Evolutionary conservation across 2,888 invertebrate genomes (phyloP), one percentile per base, ranked within the genome.

Genomic region (Drosophila subsilvestris): DNA sequence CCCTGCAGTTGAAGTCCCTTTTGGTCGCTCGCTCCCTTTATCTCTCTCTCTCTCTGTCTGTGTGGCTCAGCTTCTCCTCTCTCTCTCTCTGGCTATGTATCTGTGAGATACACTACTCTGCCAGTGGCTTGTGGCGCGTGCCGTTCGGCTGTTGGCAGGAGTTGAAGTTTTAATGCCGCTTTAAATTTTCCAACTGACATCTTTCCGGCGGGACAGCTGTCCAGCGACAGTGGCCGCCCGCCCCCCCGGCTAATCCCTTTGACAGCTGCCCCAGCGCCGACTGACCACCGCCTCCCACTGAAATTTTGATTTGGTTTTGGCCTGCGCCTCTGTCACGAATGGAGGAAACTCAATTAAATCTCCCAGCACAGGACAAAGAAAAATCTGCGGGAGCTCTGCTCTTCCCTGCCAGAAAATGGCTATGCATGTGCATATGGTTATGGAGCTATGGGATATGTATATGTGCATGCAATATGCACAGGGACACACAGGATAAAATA

Each of bases 61-160:
- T 37, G 32, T 14, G 32, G 12, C 32, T 37, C 32, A 37, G 32
- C 32, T 5, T 37, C 37, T 37, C 7, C n/a, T 57, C 29, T 14
- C 22, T 53, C 54, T 47, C 51, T n/a, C 51, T 17, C 57, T 51
- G 44, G 17, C 27, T 29, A 14, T 51, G 49, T 50, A 42, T 51
- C 56, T 47, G 48, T 43, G 48, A 57, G 53, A 47, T 51, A 51
- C 65, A 47, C 60, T 70, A 56, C 50, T 70, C 48, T 56, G 27
- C 65, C 57, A 62, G 55, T 59, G 56, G 20, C n/a, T 27, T 61
- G 71, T 75, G 89, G 80, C 88, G 74, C 86, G 88, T 88, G 86
- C 78, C 82, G 50, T 22, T 22, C 58, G 27, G 61, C 69, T 59
- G 68, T 48, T 53, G 45, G 58, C 53, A 37, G 37, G 7, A 37